These are phyloP conservation scores for Polyergus mexicanus DNA, from an alignment of 1,140 invertebrate genomes.

Conservation along the genomic window DNA sequence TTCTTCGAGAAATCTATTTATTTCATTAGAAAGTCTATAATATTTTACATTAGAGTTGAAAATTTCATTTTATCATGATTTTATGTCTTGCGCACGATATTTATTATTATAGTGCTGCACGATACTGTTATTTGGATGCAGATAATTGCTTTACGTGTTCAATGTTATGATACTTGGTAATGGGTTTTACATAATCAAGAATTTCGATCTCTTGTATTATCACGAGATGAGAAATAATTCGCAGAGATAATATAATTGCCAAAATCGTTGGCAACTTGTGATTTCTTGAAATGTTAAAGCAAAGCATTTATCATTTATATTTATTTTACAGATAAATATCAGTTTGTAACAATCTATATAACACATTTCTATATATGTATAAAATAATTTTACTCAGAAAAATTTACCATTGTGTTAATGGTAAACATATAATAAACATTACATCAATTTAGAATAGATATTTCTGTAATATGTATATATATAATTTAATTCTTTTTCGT, in stretches of 20 bases:
- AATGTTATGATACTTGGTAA: conserved; percentile 3
- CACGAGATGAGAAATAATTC: conserved; percentile 5
- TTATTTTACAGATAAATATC: neutral
- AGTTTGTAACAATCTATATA: neutral
- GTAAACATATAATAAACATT: neutral
- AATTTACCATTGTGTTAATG: conserved; percentile 16
- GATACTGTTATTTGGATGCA: conserved; percentile 3
- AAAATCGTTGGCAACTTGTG: conserved; percentile 6
- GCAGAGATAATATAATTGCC: neutral
- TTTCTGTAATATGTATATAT: neutral
- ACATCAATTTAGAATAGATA: neutral
- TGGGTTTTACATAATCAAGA: neutral
- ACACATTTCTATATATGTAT: neutral
- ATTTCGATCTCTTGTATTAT: conserved; percentile 10
- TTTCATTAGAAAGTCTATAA: neutral
- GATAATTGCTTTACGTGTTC: neutral
- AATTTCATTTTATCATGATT: neutral
- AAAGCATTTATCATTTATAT: neutral
- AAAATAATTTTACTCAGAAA: neutral
- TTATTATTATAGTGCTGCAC: neutral
- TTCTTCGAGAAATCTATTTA: neutral
- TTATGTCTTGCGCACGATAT: neutral
- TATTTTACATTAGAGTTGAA: neutral
- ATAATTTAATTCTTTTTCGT: neutral
- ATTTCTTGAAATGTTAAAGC: conserved; percentile 1